These are phyloP conservation scores for Lithosia quadra DNA, from an alignment of 2,888 invertebrate genomes.

Conservation along the genomic window DNA sequence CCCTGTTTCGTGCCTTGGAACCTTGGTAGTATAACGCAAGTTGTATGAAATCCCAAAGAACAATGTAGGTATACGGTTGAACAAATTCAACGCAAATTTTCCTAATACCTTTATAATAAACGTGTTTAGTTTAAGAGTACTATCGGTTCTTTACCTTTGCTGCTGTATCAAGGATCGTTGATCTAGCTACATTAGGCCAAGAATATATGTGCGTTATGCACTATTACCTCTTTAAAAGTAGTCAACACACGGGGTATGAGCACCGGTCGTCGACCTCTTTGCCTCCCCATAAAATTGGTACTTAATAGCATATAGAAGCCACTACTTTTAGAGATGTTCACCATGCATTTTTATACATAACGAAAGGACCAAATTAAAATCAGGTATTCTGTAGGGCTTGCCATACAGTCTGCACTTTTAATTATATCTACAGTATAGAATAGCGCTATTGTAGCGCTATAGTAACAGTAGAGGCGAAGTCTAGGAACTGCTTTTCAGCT, in stretches of 20 bases:
- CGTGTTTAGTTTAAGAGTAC: background rate
- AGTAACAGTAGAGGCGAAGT: too few species aligned
- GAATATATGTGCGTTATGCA: background rate
- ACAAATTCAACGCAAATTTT: background rate
- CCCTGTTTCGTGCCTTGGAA: too few species aligned
- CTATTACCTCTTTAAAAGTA: background rate
- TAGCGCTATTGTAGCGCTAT: too few species aligned
- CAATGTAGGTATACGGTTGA: background rate
- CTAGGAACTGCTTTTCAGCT: too few species aligned
- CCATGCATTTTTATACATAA: too few species aligned
- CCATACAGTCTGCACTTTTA: too few species aligned
- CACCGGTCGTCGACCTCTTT: background rate
- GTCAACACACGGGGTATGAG: background rate
- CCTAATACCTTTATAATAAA: too few species aligned
- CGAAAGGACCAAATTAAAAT: too few species aligned
- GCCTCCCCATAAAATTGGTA: background rate
- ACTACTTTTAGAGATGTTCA: too few species aligned
- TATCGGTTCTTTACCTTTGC: background rate
- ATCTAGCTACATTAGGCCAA: background rate
- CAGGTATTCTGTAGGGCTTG: too few species aligned
- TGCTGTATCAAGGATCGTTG: background rate
- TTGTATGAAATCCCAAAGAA: background rate
- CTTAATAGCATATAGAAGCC: too few species aligned
- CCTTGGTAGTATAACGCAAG: background rate
- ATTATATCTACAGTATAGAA: too few species aligned